A percentile compares a stretch with the other conserved stretches of the same genome.
Conservation (phyloP, 2,888 invertebrate genomes). For the Sycophila texana region DNA sequence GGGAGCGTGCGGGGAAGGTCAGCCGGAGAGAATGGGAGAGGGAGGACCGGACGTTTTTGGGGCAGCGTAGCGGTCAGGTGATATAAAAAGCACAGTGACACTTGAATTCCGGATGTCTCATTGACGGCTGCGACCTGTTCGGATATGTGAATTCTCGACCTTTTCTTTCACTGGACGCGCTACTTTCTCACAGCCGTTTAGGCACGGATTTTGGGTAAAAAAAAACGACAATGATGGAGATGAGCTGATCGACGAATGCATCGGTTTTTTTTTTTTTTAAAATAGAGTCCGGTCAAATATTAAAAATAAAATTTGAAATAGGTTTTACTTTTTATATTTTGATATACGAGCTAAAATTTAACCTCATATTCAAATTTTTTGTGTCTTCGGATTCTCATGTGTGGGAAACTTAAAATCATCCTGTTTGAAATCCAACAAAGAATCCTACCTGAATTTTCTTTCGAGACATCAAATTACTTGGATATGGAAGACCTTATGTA, state of each 20-base stretch:
- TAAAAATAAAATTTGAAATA: too few relatives aligned
- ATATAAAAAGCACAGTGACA: conserved; percentile 38
- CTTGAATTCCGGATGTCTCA: conserved; percentile 30
- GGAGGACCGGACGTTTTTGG: conserved; percentile 1
- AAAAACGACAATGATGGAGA: background rate
- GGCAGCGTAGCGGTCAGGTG: conserved; percentile 37
- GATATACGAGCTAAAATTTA: too few relatives aligned
- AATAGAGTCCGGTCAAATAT: too few relatives aligned
- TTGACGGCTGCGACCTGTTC: conserved; percentile 33
- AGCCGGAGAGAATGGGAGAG: conserved; percentile 1
- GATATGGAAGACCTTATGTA: background rate
- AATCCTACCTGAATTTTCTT: conserved; percentile 32
- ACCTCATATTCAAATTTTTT: too few relatives aligned
- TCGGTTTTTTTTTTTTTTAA: too few relatives aligned
- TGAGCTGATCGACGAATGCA: too few relatives aligned
- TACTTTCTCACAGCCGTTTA: background rate
- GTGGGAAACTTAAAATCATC: background rate
- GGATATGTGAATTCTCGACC: conserved; percentile 16
- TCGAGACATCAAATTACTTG: conserved; percentile 3
- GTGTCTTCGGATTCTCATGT: too few relatives aligned
- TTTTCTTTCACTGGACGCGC: background rate
- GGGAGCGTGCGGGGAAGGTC: conserved; percentile 25
- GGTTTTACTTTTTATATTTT: too few relatives aligned
- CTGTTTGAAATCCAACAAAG: background rate
- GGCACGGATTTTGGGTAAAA: background rate